Evolutionary conservation across 2,797 vertebrate genomes (phyloP).

Genomic region (Babyrousa celebensis): DNA sequence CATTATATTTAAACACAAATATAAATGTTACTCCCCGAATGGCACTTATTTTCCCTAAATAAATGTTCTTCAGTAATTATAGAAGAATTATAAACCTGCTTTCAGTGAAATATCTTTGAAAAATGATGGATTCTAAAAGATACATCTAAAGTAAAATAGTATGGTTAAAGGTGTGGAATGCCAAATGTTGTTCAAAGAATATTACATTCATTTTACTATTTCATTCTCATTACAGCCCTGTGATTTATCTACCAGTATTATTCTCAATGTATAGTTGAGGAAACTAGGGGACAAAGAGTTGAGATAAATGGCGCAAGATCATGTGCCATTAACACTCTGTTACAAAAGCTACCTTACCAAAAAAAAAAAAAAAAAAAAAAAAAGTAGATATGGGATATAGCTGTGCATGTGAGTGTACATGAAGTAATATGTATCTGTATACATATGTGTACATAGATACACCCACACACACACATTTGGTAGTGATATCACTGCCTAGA

Average conservation of each 20-base stretch:
- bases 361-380: too few species aligned
- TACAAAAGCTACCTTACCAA: background rate
- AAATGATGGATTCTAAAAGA: conserved; percentile 16
- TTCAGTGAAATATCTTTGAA: conserved; percentile 26
- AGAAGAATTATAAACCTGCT: background rate
- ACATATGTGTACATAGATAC: background rate
- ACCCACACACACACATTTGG: background rate
- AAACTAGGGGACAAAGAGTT: background rate
- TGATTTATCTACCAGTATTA: background rate
- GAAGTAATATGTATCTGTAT: too few species aligned
- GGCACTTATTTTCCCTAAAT: background rate
- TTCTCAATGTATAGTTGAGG: background rate
- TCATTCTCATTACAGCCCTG: background rate
- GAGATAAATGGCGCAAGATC: background rate
- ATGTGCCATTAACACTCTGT: background rate
- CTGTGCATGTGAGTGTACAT: too few species aligned
- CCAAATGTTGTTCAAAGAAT: background rate
- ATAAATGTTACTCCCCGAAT: background rate
- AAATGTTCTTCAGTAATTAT: background rate
- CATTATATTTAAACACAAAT: background rate
- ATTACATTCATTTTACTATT: background rate
- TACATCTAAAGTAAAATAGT: background rate
- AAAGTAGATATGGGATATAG: background rate
- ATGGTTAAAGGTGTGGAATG: background rate
- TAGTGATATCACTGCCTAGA: background rate